Base-by-base conservation (phyloP, 2,113 vertebrate species). In the Uria aalge region DNA sequence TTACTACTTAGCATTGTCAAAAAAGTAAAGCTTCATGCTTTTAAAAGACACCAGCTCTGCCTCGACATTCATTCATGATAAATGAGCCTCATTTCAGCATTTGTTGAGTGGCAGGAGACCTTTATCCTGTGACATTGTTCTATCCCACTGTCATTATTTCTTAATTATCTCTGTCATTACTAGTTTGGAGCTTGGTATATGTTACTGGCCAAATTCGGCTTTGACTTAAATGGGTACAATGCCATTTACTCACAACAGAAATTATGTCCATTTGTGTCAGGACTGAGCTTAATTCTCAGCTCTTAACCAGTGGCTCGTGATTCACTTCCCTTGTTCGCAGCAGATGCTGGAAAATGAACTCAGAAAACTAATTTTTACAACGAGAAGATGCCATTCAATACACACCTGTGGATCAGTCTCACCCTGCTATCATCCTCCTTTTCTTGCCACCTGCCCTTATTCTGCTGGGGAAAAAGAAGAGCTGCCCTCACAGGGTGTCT, bases 11-110 rank as follows among this genome's bases (percentile, higher is more conserved):
- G 36, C 45, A 74, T 85, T 88, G 66, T 94, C 76, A 90, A 76
- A 92, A 41, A 67, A 80, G 64, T 87, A 95, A 90, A 92, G 80
- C 55, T 38, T 32, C 24, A 45, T 50, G 52, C 30, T 87, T 92
- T 89, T 89, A 74, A 91, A 85, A 93, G 79, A 60, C 34, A 88
- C 64, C 36, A 83, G 52, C 96, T 91, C 64, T 93, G 40, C 90
- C 78, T 93, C 13, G 2, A 92, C 88, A 92, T 88, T 95, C 90
- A 85, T 97, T 96, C 90, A 76, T 97, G 96, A 97, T 95, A 97
- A 97, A 98, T 95, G 96, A 97, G 87, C 88, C 83, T 94, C 91
- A 90, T 96, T 97, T 97, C 80, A 95, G 92, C 89, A 86, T 96
- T 94, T 91, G 82, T 85, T 91, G 91, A 95, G 90, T 1, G 20